phyloP scores from a whole-genome alignment of 1,140 invertebrate genomes.

The Oncopodura yosiiana region DNA sequence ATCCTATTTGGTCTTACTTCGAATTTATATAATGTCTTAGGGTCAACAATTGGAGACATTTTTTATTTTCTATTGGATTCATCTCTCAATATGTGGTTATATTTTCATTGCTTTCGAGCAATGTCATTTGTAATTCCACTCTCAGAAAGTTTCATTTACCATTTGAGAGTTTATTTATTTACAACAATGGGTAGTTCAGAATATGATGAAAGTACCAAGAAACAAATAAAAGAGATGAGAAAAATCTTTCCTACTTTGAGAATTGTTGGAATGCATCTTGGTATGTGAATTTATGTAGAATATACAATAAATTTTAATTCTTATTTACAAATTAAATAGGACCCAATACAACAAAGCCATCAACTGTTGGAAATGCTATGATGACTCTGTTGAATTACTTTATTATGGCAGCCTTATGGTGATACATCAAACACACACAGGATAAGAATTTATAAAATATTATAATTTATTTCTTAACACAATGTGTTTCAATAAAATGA shows the following conservation, averaged over 20 bases:
- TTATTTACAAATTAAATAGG: too few relatives aligned
- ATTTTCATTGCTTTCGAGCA: slow-evolving; percentile 1
- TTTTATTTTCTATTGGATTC: slow-evolving; percentile 9
- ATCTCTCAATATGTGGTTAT: background rate
- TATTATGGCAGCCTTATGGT: slow-evolving; percentile 9
- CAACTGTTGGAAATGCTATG: slow-evolving; percentile 6
- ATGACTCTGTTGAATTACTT: background rate
- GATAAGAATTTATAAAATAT: too few relatives aligned
- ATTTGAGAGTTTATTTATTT: background rate
- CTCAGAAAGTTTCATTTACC: background rate
- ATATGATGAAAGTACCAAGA: too few relatives aligned
- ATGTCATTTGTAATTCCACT: background rate
- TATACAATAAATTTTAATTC: too few relatives aligned
- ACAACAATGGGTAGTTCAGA: too few relatives aligned
- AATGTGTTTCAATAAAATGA: background rate
- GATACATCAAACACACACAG: too few relatives aligned
- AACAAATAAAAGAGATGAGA: background rate
- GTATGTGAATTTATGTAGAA: too few relatives aligned
- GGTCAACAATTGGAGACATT: background rate
- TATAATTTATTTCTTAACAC: too few relatives aligned
- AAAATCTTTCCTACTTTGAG: background rate
- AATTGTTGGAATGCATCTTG: slow-evolving; percentile 1
- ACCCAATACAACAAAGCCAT: background rate
- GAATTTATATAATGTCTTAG: too few relatives aligned
- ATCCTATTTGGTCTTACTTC: too few relatives aligned